Evolutionary conservation across 2,888 invertebrate genomes (phyloP).

Genomic region (Drosophila nr. fundita): DNA sequence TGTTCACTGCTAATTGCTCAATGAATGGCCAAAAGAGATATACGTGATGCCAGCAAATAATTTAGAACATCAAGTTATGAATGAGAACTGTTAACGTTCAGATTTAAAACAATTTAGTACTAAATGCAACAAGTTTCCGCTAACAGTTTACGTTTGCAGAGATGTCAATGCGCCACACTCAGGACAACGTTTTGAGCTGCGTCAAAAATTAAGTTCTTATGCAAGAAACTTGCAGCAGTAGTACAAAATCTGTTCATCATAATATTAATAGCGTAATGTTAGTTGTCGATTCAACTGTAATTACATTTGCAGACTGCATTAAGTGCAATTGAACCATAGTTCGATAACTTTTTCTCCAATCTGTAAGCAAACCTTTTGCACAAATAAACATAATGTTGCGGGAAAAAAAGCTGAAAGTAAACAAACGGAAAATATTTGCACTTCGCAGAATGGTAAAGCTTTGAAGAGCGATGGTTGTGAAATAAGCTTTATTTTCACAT

Average conservation of each 20-base stretch:
- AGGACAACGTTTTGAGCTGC: not conserved
- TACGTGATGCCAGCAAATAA: not conserved
- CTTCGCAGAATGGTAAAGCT: not conserved
- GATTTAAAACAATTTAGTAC: not conserved
- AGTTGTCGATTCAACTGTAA: not conserved
- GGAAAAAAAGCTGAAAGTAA: not conserved
- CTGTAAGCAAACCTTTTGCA: not conserved
- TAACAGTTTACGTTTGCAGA: not conserved
- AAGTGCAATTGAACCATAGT: not conserved
- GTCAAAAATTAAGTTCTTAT: not conserved
- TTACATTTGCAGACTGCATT: not conserved
- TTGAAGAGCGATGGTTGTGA: not conserved
- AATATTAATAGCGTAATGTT: not conserved
- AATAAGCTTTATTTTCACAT: not conserved
- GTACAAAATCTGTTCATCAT: not conserved
- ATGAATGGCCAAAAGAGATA: conserved; percentile 9
- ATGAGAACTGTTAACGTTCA: not conserved
- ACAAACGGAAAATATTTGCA: not conserved
- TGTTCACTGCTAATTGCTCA: conserved; percentile 6
- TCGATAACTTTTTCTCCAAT: not conserved
- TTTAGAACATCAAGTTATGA: not conserved
- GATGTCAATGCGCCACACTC: not conserved
- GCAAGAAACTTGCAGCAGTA: not conserved
- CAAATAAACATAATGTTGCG: not conserved
- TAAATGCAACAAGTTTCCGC: not conserved